Evolutionary conservation across 2,888 invertebrate genomes (phyloP).

Genomic region (Brachyptera putata): DNA sequence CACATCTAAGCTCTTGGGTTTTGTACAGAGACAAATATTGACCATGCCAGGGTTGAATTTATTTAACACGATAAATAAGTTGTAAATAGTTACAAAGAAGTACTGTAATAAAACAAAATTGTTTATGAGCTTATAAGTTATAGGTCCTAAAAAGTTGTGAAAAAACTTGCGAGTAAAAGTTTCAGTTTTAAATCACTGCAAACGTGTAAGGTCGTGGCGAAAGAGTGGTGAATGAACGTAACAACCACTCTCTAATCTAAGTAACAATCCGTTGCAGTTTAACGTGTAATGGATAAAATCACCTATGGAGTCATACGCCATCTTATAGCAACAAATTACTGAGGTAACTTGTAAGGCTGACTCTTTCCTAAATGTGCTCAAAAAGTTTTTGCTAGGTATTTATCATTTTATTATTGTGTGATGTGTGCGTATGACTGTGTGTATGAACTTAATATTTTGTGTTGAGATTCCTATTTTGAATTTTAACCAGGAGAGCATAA

Average conservation of each 20-base stretch:
- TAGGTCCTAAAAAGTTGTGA: no score
- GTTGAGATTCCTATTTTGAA: no score
- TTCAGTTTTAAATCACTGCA: no score
- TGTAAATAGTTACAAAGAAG: slow-evolving; percentile 25
- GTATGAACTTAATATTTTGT: background rate
- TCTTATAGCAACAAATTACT: background rate
- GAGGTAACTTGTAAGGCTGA: background rate
- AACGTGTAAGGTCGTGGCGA: no score
- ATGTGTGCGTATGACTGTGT: background rate
- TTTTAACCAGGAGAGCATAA: no score
- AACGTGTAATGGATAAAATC: background rate
- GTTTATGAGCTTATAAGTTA: no score
- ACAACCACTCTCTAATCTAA: background rate
- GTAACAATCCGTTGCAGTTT: background rate
- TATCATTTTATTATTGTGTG: background rate
- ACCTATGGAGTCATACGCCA: background rate
- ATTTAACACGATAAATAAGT: no score
- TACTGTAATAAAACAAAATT: background rate
- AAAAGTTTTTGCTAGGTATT: background rate
- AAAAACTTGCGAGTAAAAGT: no score
- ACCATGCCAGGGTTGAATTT: no score
- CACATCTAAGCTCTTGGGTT: no score
- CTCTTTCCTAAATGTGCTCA: background rate
- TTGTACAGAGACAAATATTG: no score
- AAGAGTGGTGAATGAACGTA: background rate